Base-by-base conservation (phyloP, 2,888 invertebrate species). In the Ophraella communa region DNA sequence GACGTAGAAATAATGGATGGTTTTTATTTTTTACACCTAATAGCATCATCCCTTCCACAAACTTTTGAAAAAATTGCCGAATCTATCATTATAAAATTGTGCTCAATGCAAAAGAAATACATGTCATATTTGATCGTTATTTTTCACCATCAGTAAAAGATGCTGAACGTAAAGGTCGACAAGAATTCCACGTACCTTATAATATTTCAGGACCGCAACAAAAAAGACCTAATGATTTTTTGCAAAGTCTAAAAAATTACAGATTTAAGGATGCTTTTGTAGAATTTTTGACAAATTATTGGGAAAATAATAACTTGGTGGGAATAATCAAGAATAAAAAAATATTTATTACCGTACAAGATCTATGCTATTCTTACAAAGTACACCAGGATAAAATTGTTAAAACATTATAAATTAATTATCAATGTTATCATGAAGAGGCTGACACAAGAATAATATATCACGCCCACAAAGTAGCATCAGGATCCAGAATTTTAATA, bases 221-320 rank as follows among this genome's bases (percentile, higher is more conserved):
- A 72, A 65, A 33, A 4, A 73, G 74, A 69, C 77, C 77, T 7
- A 71, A 27, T 21, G 68, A 74, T 72, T 76, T 78, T 73, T 66
- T 71, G 23, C 57, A 65, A 71, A 72, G 69, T 55, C 67, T 78
- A 8, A 74, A 74, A 68, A 78, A 78, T 72, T 71, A 63, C 64
- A 66, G 71, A 51, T 77, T 78, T 45, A 77, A 78, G 73, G 75
- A 76, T 47, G 74, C 73, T 51, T 45, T 78, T 59, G 73, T 77
- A 39, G 60, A 65, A 20, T 77, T 77, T 64, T 65, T 77, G 60
- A 68, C 70, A 71, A 44, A 61, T 63, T 64, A 78, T 61, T 78
- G 77, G 76, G 64, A 64, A 44, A 67, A 64, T 56, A 53, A 76
- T 39, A 62, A 61, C 68, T 73, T 71, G 52, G 63, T 64, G 35